Evolutionary conservation across 2,797 vertebrate genomes (phyloP).

Genomic region (Melanotaenia trifasciata): DNA sequence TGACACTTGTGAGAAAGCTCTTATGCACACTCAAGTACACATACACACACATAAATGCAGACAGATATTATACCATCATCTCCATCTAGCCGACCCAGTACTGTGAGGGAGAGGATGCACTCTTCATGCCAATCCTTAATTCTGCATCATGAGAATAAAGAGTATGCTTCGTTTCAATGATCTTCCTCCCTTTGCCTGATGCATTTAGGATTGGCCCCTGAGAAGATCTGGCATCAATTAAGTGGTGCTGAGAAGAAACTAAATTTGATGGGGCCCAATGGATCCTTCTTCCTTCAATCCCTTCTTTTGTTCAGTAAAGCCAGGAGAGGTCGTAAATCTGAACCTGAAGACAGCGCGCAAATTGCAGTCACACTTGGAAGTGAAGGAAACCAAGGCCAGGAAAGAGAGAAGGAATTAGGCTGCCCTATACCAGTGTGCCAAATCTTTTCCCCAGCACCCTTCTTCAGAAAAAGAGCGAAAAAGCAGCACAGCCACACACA

Average conservation of each 20-base stretch:
- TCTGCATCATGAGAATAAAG: conserved; percentile 64
- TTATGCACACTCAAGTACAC: conserved; percentile 16
- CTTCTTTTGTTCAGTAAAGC: conserved; percentile 78
- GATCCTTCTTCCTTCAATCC: conserved; percentile 77
- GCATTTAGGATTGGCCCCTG: conserved; percentile 66
- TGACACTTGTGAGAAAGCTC: conserved; percentile 82
- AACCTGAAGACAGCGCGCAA: conserved; percentile 83
- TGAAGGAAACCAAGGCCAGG: conserved; percentile 71
- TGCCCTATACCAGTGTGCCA: conserved; percentile 52
- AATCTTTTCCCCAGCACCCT: conserved; percentile 60
- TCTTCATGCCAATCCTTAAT: conserved; percentile 67
- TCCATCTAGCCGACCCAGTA: conserved; percentile 43
- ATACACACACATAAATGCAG: conserved; percentile 22
- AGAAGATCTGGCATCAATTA: conserved; percentile 84
- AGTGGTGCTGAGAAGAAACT: conserved; percentile 70
- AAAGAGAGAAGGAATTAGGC: conserved; percentile 66
- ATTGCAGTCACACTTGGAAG: conserved; percentile 83
- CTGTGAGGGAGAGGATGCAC: conserved; percentile 51
- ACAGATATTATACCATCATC: conserved; percentile 52
- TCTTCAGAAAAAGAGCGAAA: conserved; percentile 27
- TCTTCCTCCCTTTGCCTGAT: conserved; percentile 60
- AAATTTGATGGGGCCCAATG: conserved; percentile 71
- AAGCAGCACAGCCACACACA: conserved; percentile 19
- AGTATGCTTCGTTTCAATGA: conserved; percentile 64
- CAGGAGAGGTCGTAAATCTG: conserved; percentile 78